Conservation (phyloP, 37 sponge, comb jelly and placozoan genomes). For the Diacarnus erythraeanus region DNA sequence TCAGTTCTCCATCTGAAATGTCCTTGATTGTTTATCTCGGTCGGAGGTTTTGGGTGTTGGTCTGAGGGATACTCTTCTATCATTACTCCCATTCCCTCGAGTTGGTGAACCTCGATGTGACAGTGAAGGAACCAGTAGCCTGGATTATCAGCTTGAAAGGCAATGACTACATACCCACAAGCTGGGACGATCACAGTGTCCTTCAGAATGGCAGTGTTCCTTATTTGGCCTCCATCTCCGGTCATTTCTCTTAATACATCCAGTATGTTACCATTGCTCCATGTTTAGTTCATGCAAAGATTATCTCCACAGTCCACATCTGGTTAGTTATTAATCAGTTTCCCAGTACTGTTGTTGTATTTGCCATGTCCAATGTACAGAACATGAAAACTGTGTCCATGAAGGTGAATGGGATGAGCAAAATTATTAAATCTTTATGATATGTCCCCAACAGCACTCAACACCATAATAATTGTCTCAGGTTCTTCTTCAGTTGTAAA, state of each 20-base stretch:
- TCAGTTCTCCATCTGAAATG: slow-evolving; percentile 11
- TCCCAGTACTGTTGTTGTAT: slow-evolving; percentile 7
- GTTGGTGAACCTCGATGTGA: slow-evolving; percentile 77
- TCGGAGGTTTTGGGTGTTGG: slow-evolving; percentile 2
- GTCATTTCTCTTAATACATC: background rate
- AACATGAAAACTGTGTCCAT: slow-evolving; percentile 75
- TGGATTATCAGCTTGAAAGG: slow-evolving; percentile 74
- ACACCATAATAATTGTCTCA: slow-evolving; percentile 3
- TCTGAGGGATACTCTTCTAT: slow-evolving; percentile 27
- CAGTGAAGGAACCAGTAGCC: slow-evolving; percentile 92
- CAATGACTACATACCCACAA: slow-evolving; percentile 76
- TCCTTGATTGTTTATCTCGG: background rate
- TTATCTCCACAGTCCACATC: slow-evolving; percentile 33
- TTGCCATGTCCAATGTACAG: slow-evolving; percentile 64
- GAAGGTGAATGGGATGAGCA: slow-evolving; percentile 72
- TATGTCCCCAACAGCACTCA: slow-evolving; percentile 4
- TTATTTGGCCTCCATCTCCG: background rate
- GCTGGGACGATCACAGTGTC: slow-evolving; percentile 85
- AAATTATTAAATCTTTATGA: background rate
- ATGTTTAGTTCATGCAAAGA: background rate
- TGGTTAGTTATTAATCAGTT: background rate
- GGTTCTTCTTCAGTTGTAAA: background rate
- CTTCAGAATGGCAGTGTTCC: slow-evolving; percentile 32
- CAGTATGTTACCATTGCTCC: background rate
- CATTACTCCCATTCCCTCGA: slow-evolving; percentile 75